Percentiles rank a stretch among this genome's conserved stretches.
These are phyloP conservation scores for Parazoanthus darwini DNA, from an alignment of 92 coral and sea anemone genomes.

Conservation along the genomic window DNA sequence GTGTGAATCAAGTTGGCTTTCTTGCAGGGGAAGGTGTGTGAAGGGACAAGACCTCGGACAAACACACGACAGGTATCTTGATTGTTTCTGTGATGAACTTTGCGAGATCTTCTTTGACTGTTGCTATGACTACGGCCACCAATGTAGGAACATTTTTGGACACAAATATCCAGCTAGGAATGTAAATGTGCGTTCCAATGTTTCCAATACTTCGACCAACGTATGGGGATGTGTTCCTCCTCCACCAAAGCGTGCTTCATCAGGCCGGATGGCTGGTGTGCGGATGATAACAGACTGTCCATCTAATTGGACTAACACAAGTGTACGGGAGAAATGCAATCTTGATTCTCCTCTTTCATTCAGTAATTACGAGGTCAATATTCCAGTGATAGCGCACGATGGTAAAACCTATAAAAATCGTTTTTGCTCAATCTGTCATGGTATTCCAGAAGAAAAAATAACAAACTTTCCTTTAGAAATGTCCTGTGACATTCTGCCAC, in stretches of 20 bases:
- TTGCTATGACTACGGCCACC: background rate
- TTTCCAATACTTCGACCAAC: background rate
- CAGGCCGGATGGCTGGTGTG: background rate
- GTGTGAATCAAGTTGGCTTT: background rate
- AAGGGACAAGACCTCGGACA: slow-evolving; percentile 4
- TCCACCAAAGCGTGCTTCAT: background rate
- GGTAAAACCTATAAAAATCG: background rate
- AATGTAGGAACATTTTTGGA: background rate
- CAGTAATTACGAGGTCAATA: background rate
- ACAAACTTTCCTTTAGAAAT: background rate
- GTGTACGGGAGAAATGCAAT: background rate
- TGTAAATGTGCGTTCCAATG: background rate
- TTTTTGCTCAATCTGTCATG: background rate
- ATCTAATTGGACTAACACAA: background rate
- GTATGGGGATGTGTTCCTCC: background rate
- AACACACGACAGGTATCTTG: background rate
- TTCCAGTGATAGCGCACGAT: background rate
- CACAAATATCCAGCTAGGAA: no score
- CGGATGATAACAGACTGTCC: slow-evolving; percentile 5
- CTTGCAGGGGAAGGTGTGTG: slow-evolving; percentile 10
- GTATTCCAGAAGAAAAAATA: background rate
- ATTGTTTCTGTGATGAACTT: slow-evolving; percentile 1
- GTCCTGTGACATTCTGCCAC: background rate
- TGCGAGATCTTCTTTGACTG: background rate
- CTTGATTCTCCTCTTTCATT: background rate